Conservation (phyloP, 2,113 vertebrate species). For the Pelecanus crispus region DNA sequence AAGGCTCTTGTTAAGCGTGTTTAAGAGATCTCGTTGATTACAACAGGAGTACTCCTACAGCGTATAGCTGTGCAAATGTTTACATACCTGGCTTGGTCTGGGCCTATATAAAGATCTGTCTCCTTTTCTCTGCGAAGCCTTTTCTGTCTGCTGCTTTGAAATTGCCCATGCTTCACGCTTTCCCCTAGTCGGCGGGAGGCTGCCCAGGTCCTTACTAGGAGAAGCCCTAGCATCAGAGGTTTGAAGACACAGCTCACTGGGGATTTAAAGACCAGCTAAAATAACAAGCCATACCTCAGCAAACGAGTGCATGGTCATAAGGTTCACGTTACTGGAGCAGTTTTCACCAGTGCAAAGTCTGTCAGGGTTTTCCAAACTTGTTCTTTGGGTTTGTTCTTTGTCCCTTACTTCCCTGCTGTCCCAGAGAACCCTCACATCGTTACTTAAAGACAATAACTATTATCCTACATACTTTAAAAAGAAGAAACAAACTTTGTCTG, state of each 20-base stretch:
- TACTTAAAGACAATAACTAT: background rate
- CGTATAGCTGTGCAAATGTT: slow-evolving; percentile 43
- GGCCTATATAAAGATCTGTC: slow-evolving; percentile 36
- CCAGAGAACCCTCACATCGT: background rate
- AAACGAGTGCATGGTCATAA: background rate
- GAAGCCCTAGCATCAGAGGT: background rate
- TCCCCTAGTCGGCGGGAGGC: background rate
- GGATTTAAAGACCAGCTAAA: background rate
- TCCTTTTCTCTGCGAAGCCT: background rate
- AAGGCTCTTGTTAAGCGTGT: background rate
- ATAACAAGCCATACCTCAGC: background rate
- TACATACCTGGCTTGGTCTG: slow-evolving; percentile 38
- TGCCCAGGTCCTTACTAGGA: slow-evolving; percentile 21
- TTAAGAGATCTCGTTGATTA: slow-evolving; percentile 47
- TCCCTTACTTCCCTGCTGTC: background rate
- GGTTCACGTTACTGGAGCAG: background rate
- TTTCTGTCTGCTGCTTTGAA: slow-evolving; percentile 42
- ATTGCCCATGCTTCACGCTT: background rate
- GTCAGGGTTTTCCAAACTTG: background rate
- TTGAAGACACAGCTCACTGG: background rate
- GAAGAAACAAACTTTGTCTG: background rate
- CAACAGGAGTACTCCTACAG: background rate
- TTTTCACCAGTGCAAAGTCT: background rate
- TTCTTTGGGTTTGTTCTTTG: background rate
- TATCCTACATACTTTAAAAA: background rate